Base-by-base conservation (phyloP, 1,140 invertebrate species). In the Ostrea denselamellosa region DNA sequence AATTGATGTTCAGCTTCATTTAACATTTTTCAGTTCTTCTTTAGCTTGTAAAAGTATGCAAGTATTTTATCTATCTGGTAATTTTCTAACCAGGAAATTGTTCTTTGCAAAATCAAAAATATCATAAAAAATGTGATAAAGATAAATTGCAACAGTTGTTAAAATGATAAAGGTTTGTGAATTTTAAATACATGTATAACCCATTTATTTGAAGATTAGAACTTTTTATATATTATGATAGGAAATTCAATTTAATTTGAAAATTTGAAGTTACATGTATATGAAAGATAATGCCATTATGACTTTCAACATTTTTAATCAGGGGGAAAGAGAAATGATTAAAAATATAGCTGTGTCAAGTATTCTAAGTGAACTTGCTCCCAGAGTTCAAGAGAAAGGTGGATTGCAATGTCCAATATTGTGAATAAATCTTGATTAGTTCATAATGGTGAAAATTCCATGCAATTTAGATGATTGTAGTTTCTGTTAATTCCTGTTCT, bases 391-490 rank as follows among this genome's bases (percentile, higher is more conserved):
- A 77, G 68, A 28, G 28, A 62, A 77, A 77, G 28, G 25, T 77
- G 14, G 68, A 25, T 28, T 77, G 68, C 68, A 34, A 77, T 34
- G 25, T 77, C 25, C 28, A 34, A 77, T 77, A 77, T 77, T 77
- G 68, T 77, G 68, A 77, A 77, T 77, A 77, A 77, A 77, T 77
- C 68, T 77, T 77, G 68, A 77, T 77, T 77, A 77, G 9, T 77
- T 77, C 68, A 77, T 77, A 77, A 77, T 77, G 68, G 68, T 77
- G 34, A 77, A 77, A 77, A 77, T 77, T 77, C 68, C 25, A 28
- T 34, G 68, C 68, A 77, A 77, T 77, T 77, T 77, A 34, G 68
- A 25, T 77, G 68, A 77, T 77, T 77, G 68, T 25, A 77, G 25
- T 77, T 77, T 77, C 68, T 77, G 68, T 77, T 77, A 77, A 77